These are phyloP conservation scores for Hirtodrosophila confusa DNA, from an alignment of 2,888 invertebrate species.

Conservation along the genomic window DNA sequence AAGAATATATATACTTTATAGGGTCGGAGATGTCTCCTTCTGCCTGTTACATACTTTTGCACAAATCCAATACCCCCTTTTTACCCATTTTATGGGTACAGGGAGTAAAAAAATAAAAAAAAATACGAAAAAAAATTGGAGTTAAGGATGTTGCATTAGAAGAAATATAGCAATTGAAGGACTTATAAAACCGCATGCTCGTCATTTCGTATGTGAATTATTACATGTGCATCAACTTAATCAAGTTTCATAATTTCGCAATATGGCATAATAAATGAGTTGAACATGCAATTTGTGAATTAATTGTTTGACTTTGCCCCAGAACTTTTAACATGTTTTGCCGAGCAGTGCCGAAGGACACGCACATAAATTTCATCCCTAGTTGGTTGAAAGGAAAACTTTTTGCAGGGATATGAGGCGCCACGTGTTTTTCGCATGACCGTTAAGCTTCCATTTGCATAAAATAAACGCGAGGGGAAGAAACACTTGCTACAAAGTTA, in stretches of 20 bases:
- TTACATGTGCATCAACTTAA: constrained; percentile 17
- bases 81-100: too few relatives aligned
- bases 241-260: constrained; percentile 7
- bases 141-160: constrained; percentile 4
- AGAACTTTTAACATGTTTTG: constrained; percentile 16
- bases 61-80: too few relatives aligned
- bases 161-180: constrained; percentile 1
- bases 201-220: constrained; percentile 10
- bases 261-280: constrained; percentile 15
- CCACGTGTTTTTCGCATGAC: constrained; percentile 30
- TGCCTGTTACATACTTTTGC: too few relatives aligned
- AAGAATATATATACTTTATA: too few relatives aligned
- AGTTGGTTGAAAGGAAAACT: constrained; percentile 19
- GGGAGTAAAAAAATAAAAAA: too few relatives aligned
- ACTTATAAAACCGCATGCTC: not conserved
- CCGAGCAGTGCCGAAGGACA: constrained; percentile 16
- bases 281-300: constrained; percentile 48
- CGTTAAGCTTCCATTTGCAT: constrained; percentile 42
- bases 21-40: too few relatives aligned
- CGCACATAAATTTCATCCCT: constrained; percentile 21
- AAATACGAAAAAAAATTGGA: not conserved
- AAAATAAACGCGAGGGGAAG: constrained; percentile 20
- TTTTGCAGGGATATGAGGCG: constrained; percentile 4
- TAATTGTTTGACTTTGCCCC: constrained; percentile 20
- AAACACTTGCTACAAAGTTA: not conserved